phyloP scores from a whole-genome alignment of 2,888 invertebrate genomes.

The Dynastes maya region DNA sequence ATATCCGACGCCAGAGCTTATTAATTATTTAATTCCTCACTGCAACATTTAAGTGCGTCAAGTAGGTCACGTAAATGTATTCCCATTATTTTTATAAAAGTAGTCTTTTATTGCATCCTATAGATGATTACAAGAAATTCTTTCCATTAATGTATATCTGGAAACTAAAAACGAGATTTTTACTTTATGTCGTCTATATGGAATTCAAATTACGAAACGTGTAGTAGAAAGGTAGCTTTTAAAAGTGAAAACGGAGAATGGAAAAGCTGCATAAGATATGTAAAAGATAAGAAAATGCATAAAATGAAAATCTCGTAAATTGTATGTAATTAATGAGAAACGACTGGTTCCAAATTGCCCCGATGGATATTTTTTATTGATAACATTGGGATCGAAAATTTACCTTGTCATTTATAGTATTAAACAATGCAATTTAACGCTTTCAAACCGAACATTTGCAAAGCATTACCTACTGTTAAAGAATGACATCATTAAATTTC shows the following conservation, averaged over 20 bases:
- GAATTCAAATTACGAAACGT: conserved; percentile 20
- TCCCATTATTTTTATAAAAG: conserved; percentile 3
- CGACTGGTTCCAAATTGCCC: too few species aligned
- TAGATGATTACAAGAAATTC: conserved; percentile 5
- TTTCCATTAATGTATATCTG: background rate
- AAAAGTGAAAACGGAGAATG: background rate
- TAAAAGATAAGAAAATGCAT: conserved; percentile 9
- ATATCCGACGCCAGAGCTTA: background rate
- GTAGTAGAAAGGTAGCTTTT: background rate
- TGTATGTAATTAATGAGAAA: too few species aligned
- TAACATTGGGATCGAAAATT: background rate
- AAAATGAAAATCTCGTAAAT: background rate
- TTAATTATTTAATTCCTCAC: background rate
- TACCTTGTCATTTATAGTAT: too few species aligned
- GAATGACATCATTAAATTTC: too few species aligned
- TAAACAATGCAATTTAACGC: too few species aligned
- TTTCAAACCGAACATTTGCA: too few species aligned
- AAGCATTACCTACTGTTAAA: too few species aligned
- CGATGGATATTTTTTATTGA: background rate
- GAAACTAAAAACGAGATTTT: background rate
- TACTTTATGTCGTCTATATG: conserved; percentile 9
- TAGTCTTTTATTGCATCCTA: background rate
- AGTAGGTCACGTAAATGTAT: background rate
- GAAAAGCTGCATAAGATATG: background rate
- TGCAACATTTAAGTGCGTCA: background rate